A percentile compares a stretch with the other conserved stretches of the same genome.
These are phyloP conservation scores for Meteorus cinctellus DNA, from an alignment of 2,888 invertebrate species.

Conservation along the genomic window DNA sequence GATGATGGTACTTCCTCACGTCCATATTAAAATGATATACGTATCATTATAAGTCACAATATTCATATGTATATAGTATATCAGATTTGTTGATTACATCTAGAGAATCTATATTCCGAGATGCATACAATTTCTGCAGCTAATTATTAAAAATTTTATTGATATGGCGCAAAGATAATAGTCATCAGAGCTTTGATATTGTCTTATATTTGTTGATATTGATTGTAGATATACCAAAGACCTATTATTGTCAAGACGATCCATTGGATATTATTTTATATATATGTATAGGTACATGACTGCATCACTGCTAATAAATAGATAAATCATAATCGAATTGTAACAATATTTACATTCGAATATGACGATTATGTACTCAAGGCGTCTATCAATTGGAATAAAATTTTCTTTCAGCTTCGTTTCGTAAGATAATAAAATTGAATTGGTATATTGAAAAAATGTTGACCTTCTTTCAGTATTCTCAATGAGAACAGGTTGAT, in stretches of 20 bases:
- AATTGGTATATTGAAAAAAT: too few species aligned
- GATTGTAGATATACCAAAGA: background rate
- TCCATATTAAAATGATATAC: slow-evolving; percentile 54
- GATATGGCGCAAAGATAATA: slow-evolving; percentile 25
- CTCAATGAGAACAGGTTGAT: too few species aligned
- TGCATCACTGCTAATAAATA: background rate
- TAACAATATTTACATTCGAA: too few species aligned
- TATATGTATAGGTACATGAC: background rate
- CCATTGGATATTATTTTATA: background rate
- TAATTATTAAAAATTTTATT: slow-evolving; percentile 9
- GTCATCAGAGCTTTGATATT: background rate
- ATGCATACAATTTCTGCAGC: background rate
- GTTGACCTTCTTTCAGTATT: background rate
- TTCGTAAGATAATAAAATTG: too few species aligned
- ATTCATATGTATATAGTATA: slow-evolving; percentile 35
- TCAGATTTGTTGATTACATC: slow-evolving; percentile 32
- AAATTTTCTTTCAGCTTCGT: background rate
- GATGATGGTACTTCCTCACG: slow-evolving; percentile 38
- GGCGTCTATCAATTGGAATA: background rate
- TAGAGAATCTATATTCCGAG: slow-evolving; percentile 4
- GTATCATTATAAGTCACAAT: slow-evolving; percentile 44
- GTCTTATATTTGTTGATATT: background rate
- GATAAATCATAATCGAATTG: background rate
- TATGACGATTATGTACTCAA: background rate
- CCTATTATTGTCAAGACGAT: slow-evolving; percentile 4